Conservation (phyloP, 2,113 vertebrate species). For the Oryzias curvinotus region DNA sequence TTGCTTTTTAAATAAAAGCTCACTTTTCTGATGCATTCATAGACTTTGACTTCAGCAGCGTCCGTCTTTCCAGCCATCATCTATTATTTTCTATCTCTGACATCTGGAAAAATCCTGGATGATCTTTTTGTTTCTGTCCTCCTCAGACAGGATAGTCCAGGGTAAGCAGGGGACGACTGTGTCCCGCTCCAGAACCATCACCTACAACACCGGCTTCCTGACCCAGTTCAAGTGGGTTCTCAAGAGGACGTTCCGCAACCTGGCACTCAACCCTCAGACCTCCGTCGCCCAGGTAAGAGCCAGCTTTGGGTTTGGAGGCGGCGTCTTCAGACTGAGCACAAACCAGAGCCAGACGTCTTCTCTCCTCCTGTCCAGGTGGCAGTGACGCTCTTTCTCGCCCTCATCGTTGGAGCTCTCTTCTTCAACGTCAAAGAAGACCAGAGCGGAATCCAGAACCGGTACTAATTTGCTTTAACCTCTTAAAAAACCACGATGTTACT, state of each 20-base stretch:
- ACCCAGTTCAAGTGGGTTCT: conserved; percentile 92
- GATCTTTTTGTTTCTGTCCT: not conserved
- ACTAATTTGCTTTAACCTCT: too few relatives aligned
- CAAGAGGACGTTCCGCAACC: conserved; percentile 86
- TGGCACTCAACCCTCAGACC: conserved; percentile 89
- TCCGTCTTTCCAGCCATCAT: too few relatives aligned
- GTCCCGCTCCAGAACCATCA: conserved; percentile 68
- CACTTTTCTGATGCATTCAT: too few relatives aligned
- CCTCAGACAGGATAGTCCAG: conserved; percentile 59
- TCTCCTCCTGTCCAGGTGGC: conserved; percentile 68
- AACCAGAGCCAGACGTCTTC: too few relatives aligned
- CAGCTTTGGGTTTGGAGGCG: not conserved
- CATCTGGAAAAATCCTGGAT: too few relatives aligned
- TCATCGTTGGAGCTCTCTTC: conserved; percentile 87
- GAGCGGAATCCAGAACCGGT: conserved; percentile 90
- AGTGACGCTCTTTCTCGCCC: conserved; percentile 79
- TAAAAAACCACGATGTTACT: too few relatives aligned
- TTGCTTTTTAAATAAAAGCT: too few relatives aligned
- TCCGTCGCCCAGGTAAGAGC: conserved; percentile 87
- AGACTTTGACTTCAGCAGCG: too few relatives aligned
- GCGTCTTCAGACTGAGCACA: not conserved
- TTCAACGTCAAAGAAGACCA: conserved; percentile 72
- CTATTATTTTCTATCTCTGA: too few relatives aligned
- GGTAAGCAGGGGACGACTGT: conserved; percentile 40
- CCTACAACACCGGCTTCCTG: conserved; percentile 84